Percentiles rank a stretch among this genome's conserved stretches.
These are phyloP conservation scores for Cryptocephalus primarius DNA, from an alignment of 2,888 invertebrate species.

Conservation along the genomic window DNA sequence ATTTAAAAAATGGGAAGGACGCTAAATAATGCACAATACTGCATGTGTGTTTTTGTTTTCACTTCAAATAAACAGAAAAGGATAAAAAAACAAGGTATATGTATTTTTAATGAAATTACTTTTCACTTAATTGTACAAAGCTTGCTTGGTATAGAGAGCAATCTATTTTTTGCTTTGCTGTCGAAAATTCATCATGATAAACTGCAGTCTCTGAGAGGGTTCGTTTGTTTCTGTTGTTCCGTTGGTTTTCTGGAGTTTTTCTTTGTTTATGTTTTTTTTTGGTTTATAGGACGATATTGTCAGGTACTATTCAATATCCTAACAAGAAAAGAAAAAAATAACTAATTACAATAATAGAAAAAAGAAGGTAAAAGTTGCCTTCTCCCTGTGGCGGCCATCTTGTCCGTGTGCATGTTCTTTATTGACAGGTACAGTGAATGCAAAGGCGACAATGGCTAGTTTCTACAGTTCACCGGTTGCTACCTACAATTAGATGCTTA, in stretches of 20 bases:
- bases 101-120: no score
- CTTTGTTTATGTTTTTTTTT: conserved; percentile 10
- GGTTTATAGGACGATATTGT: conserved; percentile 18
- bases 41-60: no score
- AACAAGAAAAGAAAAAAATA: conserved; percentile 1
- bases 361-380: conserved; percentile 1
- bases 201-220: not conserved
- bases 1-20: no score
- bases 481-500: conserved; percentile 24
- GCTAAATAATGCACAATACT: no score
- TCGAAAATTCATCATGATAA: not conserved
- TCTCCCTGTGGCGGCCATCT: not conserved
- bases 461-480: conserved; percentile 32
- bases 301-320: conserved; percentile 13
- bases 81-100: no score
- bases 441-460: conserved; percentile 40
- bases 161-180: no score
- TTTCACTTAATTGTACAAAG: no score
- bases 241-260: conserved; percentile 1
- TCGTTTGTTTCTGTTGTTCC: conserved; percentile 1
- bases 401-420: conserved; percentile 2
- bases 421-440: conserved; percentile 35
- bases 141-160: no score
- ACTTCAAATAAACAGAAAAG: no score
- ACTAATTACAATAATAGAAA: not conserved